Evolutionary conservation across 2,113 vertebrate species (phyloP), one percentile per base, ranked within the genome.

Genomic region (Platysternon megacephalum): DNA sequence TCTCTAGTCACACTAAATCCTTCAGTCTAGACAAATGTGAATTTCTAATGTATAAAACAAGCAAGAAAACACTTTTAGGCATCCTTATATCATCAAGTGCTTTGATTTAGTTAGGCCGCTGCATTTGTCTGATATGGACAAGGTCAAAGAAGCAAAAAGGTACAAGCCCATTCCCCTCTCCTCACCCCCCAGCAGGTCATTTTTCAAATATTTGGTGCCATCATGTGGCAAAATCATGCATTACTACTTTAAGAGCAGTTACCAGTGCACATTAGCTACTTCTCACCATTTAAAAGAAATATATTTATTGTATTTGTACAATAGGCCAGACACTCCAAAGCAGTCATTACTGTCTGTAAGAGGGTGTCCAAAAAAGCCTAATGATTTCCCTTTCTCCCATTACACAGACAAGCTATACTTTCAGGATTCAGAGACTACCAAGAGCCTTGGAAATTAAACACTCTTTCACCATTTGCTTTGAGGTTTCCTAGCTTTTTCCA

Each of bases 161-260:
- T 79, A 42, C 85, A 0, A 48, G 7, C 78, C 3, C 32, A 5
- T 52, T 51, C 19, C 8, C 49, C 4, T 39, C 58, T 86, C 53
- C 5, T 44, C 65, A 89, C 49, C 2, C 35, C 82, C 4, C 28
- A 4, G 4, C 29, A 61, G 85, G 32, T 32, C 24, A 65, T 29
- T 93, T 95, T 78, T 55, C 51, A 94, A 96, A 85, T 48, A 86
- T 51, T 11, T 53, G 21, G 79, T 0, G 32, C 89, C 92, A 95
- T 81, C 84, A 95, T 82, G 74, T 93, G 94, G 81, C n/a, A 42
- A n/a, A 88, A 61, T 4, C 86, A 65, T 42, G 85, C 14, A 84
- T 4, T 93, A 83, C 29, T 32, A 55, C 14, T 56, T 24, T 29
- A 76, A n/a, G 22, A 74, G 3, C 6, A 86, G 10, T 53, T 49